phyloP scores from a whole-genome alignment of 2,888 invertebrate species.

The Lampropteryx suffumata region DNA sequence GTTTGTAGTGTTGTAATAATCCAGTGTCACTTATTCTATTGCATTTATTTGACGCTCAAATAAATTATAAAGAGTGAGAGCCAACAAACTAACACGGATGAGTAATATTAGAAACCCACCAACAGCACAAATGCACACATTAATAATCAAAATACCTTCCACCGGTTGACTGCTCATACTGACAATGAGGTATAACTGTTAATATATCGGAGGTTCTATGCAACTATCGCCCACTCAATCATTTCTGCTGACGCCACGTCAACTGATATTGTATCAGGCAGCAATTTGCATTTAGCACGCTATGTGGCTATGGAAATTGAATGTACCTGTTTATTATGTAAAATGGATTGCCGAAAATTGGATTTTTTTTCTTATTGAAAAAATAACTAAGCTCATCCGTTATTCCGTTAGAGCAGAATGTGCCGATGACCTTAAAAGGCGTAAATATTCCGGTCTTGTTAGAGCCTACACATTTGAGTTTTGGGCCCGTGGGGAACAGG shows the following conservation, averaged over 20 bases:
- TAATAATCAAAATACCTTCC: slow-evolving; percentile 12
- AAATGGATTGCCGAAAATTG: slow-evolving; percentile 33
- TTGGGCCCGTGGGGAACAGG: no score
- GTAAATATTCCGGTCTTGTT: no score
- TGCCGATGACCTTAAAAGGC: no score
- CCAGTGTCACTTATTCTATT: no score
- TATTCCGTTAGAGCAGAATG: no score
- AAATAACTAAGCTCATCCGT: slow-evolving; percentile 2
- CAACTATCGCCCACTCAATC: slow-evolving; percentile 66
- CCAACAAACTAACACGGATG: no score
- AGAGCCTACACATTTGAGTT: no score
- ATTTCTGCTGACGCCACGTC: slow-evolving; percentile 56
- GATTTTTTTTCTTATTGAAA: slow-evolving; percentile 21
- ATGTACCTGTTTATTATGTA: slow-evolving; percentile 40
- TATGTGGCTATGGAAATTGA: slow-evolving; percentile 41
- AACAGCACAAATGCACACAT: background rate
- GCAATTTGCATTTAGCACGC: slow-evolving; percentile 40
- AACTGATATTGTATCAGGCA: slow-evolving; percentile 53
- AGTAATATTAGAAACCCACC: no score
- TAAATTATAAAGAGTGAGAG: no score
- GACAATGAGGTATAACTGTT: slow-evolving; percentile 48
- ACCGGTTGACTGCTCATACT: slow-evolving; percentile 19
- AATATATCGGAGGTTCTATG: slow-evolving; percentile 62
- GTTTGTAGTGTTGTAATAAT: no score
- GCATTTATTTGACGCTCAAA: no score